phyloP scores from a whole-genome alignment of 2,797 vertebrate genomes.

The Lates japonicus region DNA sequence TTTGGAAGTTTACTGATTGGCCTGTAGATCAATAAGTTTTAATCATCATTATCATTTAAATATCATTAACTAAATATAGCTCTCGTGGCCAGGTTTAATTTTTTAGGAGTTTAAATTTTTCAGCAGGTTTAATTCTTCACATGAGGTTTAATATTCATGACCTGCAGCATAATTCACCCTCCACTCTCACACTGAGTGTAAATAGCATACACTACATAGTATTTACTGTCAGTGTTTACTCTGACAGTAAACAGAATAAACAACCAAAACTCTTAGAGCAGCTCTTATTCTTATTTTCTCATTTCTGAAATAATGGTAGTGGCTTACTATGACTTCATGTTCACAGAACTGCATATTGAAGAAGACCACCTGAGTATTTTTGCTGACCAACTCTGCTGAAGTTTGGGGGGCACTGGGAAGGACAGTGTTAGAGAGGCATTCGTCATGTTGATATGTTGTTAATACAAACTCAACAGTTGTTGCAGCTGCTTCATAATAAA shows the following conservation, averaged over 20 bases:
- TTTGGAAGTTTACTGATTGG: not conserved
- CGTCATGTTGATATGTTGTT: not conserved
- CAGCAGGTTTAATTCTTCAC: conserved; percentile 8
- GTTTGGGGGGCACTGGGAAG: not conserved
- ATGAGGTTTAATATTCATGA: conserved; percentile 11
- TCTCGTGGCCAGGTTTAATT: conserved; percentile 3
- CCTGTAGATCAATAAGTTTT: not conserved
- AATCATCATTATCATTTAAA: not conserved
- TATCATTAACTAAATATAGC: conserved; percentile 3
- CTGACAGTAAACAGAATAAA: not conserved
- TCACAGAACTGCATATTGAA: not conserved
- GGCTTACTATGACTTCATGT: not conserved
- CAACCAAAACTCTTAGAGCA: not conserved
- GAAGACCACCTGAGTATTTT: not conserved
- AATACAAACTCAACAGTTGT: not conserved
- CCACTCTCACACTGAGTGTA: not conserved
- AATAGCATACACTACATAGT: not conserved
- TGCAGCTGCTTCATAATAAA: not conserved
- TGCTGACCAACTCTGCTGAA: not conserved
- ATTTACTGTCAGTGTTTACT: no score
- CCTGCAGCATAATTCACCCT: not conserved
- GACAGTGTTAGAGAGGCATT: not conserved
- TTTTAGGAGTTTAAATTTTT: conserved; percentile 22
- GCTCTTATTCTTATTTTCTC: not conserved
- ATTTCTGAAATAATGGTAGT: not conserved